phyloP scores from a whole-genome alignment of 2,888 invertebrate genomes.

The Dryomyza anilis region DNA sequence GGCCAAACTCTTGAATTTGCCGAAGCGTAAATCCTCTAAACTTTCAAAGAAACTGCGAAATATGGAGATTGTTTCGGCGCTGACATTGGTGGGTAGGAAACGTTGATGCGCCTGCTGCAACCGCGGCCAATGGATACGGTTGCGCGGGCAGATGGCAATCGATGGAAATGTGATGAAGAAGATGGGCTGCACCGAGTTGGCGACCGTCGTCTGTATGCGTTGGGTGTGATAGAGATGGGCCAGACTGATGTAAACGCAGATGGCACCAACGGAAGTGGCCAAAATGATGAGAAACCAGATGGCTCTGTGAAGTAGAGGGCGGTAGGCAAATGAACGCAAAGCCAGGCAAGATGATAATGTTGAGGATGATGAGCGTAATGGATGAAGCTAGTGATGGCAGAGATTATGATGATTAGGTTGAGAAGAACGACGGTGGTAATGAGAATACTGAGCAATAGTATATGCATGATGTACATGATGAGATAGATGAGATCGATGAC shows the following conservation, averaged over 20 bases:
- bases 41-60: conserved; percentile 47
- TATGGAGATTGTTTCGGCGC: conserved; percentile 34
- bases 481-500: too few relatives aligned
- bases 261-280: conserved; percentile 43
- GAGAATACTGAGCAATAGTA: too few relatives aligned
- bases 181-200: conserved; percentile 50
- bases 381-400: too few relatives aligned
- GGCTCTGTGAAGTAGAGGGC: conserved; percentile 36
- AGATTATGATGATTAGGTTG: too few relatives aligned
- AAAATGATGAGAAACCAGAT: conserved; percentile 52
- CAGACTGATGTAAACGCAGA: conserved; percentile 48
- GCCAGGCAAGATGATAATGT: too few relatives aligned
- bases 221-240: conserved; percentile 44
- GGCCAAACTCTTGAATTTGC: conserved; percentile 35
- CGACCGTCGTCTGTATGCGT: conserved; percentile 52
- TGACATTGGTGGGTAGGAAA: conserved; percentile 47
- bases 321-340: not conserved
- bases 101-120: conserved; percentile 42
- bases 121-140: conserved; percentile 49
- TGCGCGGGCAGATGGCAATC: conserved; percentile 51
- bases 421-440: too few relatives aligned
- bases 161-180: conserved; percentile 52
- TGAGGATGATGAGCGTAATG: too few relatives aligned
- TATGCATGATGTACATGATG: too few relatives aligned
- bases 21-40: conserved; percentile 41